Base-by-base conservation (phyloP, 2,888 invertebrate species). In the Drosophila kanekoi region DNA sequence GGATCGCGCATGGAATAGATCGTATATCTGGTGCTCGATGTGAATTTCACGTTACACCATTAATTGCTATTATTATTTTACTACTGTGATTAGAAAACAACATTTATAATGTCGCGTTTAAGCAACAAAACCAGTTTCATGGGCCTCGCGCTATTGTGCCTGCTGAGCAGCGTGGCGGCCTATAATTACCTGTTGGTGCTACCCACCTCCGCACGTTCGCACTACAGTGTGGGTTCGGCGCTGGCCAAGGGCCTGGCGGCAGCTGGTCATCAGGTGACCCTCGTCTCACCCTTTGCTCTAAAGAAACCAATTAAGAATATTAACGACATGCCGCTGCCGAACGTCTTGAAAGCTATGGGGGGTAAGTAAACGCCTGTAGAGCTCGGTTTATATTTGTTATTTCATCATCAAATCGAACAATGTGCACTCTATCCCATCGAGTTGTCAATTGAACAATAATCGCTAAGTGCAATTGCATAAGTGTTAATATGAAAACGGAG, bases 201-300 rank as follows among this genome's bases (percentile, higher is more conserved):
- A 20, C 90, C 73, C 59, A 89, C 81, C 1, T 74, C 33, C 1
- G 88, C 81, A 11, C 83, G 68, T 58, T 90, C 90, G 0, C 90
- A 90, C 63, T 91, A 90, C 66, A 90, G 91, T 60, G 85, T 92
- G 11, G 91, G 91, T 0, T 89, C 90, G 6, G 71, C 92, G 0
- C 60, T 93, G 58, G 88, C 92, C 78, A 90, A 89, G 56, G 92
- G 87, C 8, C 58, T 93, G 48, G 92, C 92, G 3, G 63, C 80
- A 9, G 85, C 88, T 14, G 93, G 93, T 2, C 93, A 93, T 66
- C 85, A 92, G 56, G 90, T 93, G 13, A 91, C 91, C 3, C 79
- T 92, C 2, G 76, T 92, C 4, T 90, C 91, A 10, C 87, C 91
- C 3, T 90, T 89, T 69, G 79, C 90, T 1, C 78, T 87, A 9